Conservation (phyloP, 2,797 vertebrate genomes). For the Chelon auratus region DNA sequence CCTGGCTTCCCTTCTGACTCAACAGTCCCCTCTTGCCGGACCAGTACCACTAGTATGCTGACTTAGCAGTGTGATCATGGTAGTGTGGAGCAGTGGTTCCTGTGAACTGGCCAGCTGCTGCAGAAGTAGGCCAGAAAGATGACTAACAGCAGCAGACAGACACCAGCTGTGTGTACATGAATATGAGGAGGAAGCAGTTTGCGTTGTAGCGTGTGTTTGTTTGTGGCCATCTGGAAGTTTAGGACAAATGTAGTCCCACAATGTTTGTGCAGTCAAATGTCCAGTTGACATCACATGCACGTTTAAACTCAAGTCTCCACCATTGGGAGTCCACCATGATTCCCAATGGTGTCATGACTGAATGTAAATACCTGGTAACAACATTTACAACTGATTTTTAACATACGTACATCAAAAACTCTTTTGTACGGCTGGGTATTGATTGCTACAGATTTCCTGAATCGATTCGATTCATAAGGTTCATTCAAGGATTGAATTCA, state of each 20-base stretch:
- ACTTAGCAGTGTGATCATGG: slow-evolving; percentile 45
- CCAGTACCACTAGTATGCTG: slow-evolving; percentile 50
- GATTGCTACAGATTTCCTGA: no score
- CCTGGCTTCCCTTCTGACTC: slow-evolving; percentile 28
- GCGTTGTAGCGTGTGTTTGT: slow-evolving; percentile 1
- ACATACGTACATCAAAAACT: no score
- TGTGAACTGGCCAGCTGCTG: slow-evolving; percentile 49
- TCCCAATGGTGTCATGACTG: no score
- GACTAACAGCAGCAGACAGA: slow-evolving; percentile 43
- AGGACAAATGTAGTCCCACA: background rate
- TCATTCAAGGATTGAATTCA: no score
- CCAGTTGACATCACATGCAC: no score
- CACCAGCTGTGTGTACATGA: slow-evolving; percentile 39
- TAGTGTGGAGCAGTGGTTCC: slow-evolving; percentile 10
- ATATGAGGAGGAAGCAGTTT: slow-evolving; percentile 3
- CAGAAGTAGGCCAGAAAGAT: slow-evolving; percentile 52
- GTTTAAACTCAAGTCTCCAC: background rate
- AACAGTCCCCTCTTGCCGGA: slow-evolving; percentile 25
- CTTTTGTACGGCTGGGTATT: no score
- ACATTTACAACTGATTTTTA: no score
- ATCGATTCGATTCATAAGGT: no score
- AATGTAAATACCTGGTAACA: no score
- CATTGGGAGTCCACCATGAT: no score
- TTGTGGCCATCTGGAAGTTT: slow-evolving; percentile 22
- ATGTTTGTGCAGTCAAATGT: background rate